Evolutionary conservation across 2,888 invertebrate species (phyloP), one percentile per base, ranked within the genome.

Genomic region (Limnephilus lunatus): DNA sequence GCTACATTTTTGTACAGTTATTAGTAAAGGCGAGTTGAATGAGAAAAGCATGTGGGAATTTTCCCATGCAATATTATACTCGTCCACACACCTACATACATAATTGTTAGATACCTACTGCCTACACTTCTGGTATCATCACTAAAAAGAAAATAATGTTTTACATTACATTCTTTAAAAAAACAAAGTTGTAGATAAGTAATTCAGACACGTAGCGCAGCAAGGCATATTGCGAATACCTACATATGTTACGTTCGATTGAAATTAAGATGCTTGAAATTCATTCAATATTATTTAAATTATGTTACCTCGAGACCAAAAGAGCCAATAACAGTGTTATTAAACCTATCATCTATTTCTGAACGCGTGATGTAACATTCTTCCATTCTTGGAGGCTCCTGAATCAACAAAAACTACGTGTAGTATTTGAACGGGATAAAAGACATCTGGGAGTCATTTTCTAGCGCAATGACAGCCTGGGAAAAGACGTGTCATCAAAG

Each of bases 11-110:
- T n/a, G 25, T 68, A 68, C 68, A 9, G 68, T 68, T 68, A 68
- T 68, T 68, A 68, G 25, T n/a, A 68, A n/a, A 68, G 68, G 68
- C 25, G 68, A 68, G 68, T 9, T n/a, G 68, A 68, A 68, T 68
- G 68, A 68, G 68, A 83, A 83, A 86, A 53, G 31, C 30, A 88
- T 88, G 88, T 88, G 88, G 39, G 88, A 88, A 88, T 88, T 88
- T 88, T 88, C 88, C 88, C 88, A 88, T 68, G 68, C 19, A 68
- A 88, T 44, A 48, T 68, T 25, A 68, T 68, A 68, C 68, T 68
- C 68, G 68, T 68, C 68, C 68, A 83, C 11, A 83, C 31, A 83
- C 39, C n/a, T 19, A 35, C 44, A 35, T 35, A 48, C 86, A 86
- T 35, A 85, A 5, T 48, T 86, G 86, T 44, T 86, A 86, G n/a